phyloP scores from a whole-genome alignment of 2,888 invertebrate species.

The Acanthosepion lycidas region DNA sequence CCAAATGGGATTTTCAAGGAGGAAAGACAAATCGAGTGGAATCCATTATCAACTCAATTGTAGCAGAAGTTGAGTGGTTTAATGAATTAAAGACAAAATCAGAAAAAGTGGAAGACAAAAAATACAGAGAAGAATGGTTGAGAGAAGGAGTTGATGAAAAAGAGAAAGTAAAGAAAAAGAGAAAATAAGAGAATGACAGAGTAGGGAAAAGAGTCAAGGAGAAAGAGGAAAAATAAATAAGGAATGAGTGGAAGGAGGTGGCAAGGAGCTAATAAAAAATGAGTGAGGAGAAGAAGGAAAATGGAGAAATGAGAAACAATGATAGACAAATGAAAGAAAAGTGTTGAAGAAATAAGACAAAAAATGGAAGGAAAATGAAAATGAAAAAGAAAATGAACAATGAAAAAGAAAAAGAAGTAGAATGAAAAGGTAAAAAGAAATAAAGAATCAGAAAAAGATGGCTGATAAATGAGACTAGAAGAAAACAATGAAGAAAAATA shows the following conservation, averaged over 20 bases:
- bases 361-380: too few species aligned
- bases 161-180: too few species aligned
- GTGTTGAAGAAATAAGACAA: too few species aligned
- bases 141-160: too few species aligned
- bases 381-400: too few species aligned
- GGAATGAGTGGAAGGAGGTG: neutral
- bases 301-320: too few species aligned
- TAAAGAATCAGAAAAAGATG: neutral
- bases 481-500: neutral
- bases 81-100: neutral
- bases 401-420: too few species aligned
- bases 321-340: neutral
- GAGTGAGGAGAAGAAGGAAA: too few species aligned
- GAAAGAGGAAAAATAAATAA: neutral
- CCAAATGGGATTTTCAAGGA: slow-evolving; percentile 21
- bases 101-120: neutral
- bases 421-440: too few species aligned
- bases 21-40: neutral
- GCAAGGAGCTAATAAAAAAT: too few species aligned
- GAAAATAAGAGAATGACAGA: neutral
- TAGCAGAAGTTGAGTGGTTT: slow-evolving; percentile 21
- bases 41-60: slow-evolving; percentile 33
- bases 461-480: neutral
- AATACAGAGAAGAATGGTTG: neutral
- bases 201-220: too few species aligned